phyloP scores from a whole-genome alignment of 2,113 vertebrate genomes.

The Gila orcuttii region DNA sequence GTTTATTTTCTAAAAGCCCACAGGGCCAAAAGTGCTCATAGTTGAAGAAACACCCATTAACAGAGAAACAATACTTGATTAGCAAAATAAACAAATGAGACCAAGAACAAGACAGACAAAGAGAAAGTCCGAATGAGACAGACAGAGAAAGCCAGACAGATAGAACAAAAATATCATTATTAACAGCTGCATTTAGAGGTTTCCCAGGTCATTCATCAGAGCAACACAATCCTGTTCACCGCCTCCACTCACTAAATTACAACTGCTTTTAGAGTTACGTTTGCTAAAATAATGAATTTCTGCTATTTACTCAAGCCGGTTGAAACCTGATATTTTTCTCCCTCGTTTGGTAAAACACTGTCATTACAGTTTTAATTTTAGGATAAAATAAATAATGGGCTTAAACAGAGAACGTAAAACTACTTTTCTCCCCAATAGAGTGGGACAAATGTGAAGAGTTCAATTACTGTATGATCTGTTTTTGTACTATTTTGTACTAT shows the following conservation, averaged over 20 bases:
- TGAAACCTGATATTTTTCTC: neutral
- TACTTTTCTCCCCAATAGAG: neutral
- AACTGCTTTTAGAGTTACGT: neutral
- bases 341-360: neutral
- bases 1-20: neutral
- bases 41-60: neutral
- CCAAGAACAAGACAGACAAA: constrained; percentile 15
- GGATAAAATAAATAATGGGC: neutral
- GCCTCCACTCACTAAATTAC: neutral
- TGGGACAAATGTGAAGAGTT: neutral
- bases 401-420: neutral
- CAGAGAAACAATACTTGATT: neutral
- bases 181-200: constrained; percentile 7
- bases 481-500: neutral
- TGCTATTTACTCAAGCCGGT: neutral
- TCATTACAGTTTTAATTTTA: neutral
- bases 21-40: neutral
- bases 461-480: neutral
- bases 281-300: neutral
- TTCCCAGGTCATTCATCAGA: neutral
- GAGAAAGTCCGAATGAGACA: constrained; percentile 27
- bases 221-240: neutral
- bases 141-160: neutral
- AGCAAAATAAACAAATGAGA: neutral
- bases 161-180: constrained; percentile 1